Percentiles rank a stretch among this genome's conserved stretches.
phyloP scores from a whole-genome alignment of 2,888 invertebrate genomes.

The Ypsolopha sequella region DNA sequence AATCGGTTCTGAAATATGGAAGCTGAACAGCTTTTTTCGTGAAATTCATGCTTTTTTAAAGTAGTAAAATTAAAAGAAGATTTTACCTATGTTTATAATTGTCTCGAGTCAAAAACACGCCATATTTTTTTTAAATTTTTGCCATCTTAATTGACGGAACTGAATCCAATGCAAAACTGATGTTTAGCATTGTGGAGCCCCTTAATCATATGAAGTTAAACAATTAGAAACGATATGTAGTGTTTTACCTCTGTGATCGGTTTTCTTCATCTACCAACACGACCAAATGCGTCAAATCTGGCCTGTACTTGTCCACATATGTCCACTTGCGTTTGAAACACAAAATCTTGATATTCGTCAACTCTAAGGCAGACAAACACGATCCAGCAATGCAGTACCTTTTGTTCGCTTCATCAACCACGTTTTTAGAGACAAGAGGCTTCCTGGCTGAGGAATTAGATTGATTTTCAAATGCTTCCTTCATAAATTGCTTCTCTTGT shows the following conservation, averaged over 20 bases:
- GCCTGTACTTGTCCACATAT: constrained; percentile 40
- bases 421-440: constrained; percentile 14
- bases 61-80: no score
- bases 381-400: constrained; percentile 42
- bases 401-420: constrained; percentile 9
- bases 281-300: constrained; percentile 52
- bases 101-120: no score
- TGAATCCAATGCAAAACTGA: no score
- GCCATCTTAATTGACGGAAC: no score
- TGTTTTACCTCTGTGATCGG: constrained; percentile 43
- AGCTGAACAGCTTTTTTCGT: no score
- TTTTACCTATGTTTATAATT: no score
- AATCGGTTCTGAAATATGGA: no score
- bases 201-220: no score
- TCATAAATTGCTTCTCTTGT: constrained; percentile 50
- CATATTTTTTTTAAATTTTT: no score
- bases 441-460: constrained; percentile 21
- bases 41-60: no score
- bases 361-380: constrained; percentile 31
- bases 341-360: constrained; percentile 28
- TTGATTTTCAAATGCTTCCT: constrained; percentile 43
- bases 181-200: no score
- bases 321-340: constrained; percentile 35
- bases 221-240: no score
- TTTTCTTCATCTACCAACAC: constrained; percentile 54